Evolutionary conservation across 2,113 vertebrate species (phyloP), one percentile per base, ranked within the genome.

Genomic region (Corapipo altera): DNA sequence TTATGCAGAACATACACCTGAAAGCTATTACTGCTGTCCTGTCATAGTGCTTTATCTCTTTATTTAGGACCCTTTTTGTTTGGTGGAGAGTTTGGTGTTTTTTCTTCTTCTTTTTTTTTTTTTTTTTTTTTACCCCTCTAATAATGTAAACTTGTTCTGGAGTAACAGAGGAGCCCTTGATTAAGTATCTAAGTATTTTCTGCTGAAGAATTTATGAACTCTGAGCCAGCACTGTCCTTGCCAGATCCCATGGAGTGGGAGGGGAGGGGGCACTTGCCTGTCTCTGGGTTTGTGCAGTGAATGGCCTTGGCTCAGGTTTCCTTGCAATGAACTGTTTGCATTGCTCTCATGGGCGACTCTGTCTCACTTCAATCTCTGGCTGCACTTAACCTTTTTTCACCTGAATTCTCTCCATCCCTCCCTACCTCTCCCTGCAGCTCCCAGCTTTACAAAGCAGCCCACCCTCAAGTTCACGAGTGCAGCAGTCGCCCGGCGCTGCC

Each of bases 161-260:
- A 73, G 91, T 93, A 97, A 97, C 96, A 96, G 96, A 96, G 93
- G 89, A 96, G 91, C 89, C 95, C 96, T 96, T 97, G 96, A 93
- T 95, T 79, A 93, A 97, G 94, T 96, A 95, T 97, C 94, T 96
- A 96, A 95, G 95, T 97, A 93, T 97, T 94, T 94, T 93, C 96
- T 96, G 94, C 85, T 87, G 96, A 97, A 96, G 94, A 97, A 97
- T 96, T 94, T 93, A 95, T 95, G 94, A 95, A 96, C 92, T 96
- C 89, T 65, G 95, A 97, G 95, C 96, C 96, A 97, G 93, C 74
- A 70, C 72, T 90, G 94, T 92, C 95, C 93, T 92, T 96, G 95
- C 94, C 94, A 96, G 95, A 88, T 96, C 95, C 84, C 74, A 78
- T 77, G 88, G 89, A 96, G 95, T 12, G 84, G 18, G 52, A 93